These are phyloP conservation scores for Allophyes oxyacanthae DNA, from an alignment of 2,888 invertebrate species.

Conservation along the genomic window DNA sequence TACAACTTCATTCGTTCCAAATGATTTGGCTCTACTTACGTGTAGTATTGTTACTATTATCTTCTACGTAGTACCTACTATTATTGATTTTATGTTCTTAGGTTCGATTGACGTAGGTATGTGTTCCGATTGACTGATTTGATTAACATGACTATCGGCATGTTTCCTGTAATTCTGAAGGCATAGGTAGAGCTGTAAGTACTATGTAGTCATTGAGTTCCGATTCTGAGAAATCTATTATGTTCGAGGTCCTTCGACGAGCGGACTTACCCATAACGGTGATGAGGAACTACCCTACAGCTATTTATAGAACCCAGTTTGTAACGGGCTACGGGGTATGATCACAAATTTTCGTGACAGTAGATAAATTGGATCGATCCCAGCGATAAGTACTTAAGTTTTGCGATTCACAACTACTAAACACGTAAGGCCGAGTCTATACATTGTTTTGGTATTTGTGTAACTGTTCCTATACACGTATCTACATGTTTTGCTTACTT, in stretches of 20 bases:
- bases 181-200: not conserved
- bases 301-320: too few species aligned
- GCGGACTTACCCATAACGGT: too few species aligned
- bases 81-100: too few species aligned
- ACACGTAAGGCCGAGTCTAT: not conserved
- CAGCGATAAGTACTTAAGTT: not conserved
- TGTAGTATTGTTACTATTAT: not conserved
- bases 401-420: not conserved
- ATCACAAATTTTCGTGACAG: too few species aligned
- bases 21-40: slow-evolving; percentile 1
- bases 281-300: too few species aligned
- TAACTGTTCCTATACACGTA: slow-evolving; percentile 5
- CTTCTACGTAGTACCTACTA: too few species aligned
- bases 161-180: slow-evolving; percentile 11
- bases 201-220: too few species aligned
- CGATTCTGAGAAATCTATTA: too few species aligned
- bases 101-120: not conserved
- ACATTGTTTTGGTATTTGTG: slow-evolving; percentile 16
- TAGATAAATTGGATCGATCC: too few species aligned
- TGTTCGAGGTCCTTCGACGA: too few species aligned
- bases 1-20: too few species aligned
- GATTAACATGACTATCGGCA: slow-evolving; percentile 33
- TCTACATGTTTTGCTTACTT: not conserved
- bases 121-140: slow-evolving; percentile 27
- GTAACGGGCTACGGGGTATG: too few species aligned